phyloP scores from a whole-genome alignment of 2,888 invertebrate genomes.

The Lamproptera curius region DNA sequence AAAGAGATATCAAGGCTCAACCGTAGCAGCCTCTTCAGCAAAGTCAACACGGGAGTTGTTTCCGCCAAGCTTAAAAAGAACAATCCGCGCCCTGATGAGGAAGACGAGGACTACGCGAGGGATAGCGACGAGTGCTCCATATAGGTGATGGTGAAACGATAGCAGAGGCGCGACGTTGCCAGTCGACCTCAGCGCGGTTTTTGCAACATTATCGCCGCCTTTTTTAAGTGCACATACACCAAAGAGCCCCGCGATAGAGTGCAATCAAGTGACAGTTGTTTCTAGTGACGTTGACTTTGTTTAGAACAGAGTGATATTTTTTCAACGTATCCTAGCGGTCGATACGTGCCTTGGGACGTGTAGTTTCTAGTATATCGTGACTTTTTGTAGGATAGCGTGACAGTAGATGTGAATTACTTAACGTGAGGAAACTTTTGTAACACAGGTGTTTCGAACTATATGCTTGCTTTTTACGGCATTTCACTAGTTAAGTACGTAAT shows the following conservation, averaged over 20 bases:
- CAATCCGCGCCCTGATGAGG: constrained; percentile 49
- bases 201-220: constrained; percentile 28
- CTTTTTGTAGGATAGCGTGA: constrained; percentile 12
- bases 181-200: constrained; percentile 22
- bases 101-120: constrained; percentile 73
- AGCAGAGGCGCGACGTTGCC: neutral
- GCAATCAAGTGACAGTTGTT: constrained; percentile 34
- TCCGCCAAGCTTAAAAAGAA: constrained; percentile 52
- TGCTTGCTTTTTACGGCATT: constrained; percentile 63
- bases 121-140: constrained; percentile 82
- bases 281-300: constrained; percentile 30
- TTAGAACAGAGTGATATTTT: constrained; percentile 62
- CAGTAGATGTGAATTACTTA: constrained; percentile 15
- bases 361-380: constrained; percentile 33
- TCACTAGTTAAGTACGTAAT: constrained; percentile 49
- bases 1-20: constrained; percentile 52
- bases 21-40: constrained; percentile 62
- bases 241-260: constrained; percentile 52
- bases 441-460: constrained; percentile 40
- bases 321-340: constrained; percentile 63
- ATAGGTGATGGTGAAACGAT: constrained; percentile 41
- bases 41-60: constrained; percentile 67
- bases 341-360: constrained; percentile 68
- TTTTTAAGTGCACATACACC: constrained; percentile 49
- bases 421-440: constrained; percentile 25